These are phyloP conservation scores for Eupithecia inturbata DNA, from an alignment of 2,888 invertebrate genomes.

Conservation along the genomic window DNA sequence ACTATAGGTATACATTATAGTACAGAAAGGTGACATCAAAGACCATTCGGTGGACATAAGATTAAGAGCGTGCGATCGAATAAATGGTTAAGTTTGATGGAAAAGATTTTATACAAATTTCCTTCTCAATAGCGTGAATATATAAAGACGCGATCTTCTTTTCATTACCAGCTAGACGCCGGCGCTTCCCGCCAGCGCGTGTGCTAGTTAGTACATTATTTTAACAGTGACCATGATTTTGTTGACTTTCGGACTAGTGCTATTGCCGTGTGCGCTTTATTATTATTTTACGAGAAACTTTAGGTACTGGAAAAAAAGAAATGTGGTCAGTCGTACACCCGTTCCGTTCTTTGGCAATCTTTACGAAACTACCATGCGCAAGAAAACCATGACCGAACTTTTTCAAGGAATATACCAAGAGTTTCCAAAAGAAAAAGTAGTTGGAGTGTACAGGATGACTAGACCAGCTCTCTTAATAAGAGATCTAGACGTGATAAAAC, in stretches of 20 bases:
- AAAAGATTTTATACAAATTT: too few species aligned
- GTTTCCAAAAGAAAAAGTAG: constrained; percentile 61
- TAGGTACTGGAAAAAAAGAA: constrained; percentile 60
- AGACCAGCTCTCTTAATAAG: constrained; percentile 57
- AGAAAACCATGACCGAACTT: constrained; percentile 31
- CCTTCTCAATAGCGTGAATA: too few species aligned
- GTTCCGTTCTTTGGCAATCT: constrained; percentile 58
- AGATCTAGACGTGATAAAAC: constrained; percentile 63
- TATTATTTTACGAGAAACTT: constrained; percentile 59
- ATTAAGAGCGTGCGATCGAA: too few species aligned
- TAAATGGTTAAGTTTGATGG: too few species aligned
- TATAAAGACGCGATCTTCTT: neutral
- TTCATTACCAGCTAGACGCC: neutral
- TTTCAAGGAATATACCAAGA: constrained; percentile 47
- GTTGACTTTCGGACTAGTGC: constrained; percentile 20
- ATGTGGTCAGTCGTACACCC: constrained; percentile 56
- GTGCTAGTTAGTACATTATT: neutral
- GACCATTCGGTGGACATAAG: too few species aligned
- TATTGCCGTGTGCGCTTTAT: constrained; percentile 43
- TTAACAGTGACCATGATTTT: constrained; percentile 2
- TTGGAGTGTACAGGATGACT: constrained; percentile 63
- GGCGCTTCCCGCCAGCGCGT: neutral
- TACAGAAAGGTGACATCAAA: too few species aligned
- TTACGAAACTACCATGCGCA: constrained; percentile 44
- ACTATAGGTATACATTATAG: too few species aligned